Base-by-base conservation (phyloP, 1,140 invertebrate genomes). In the Panulirus ornatus region DNA sequence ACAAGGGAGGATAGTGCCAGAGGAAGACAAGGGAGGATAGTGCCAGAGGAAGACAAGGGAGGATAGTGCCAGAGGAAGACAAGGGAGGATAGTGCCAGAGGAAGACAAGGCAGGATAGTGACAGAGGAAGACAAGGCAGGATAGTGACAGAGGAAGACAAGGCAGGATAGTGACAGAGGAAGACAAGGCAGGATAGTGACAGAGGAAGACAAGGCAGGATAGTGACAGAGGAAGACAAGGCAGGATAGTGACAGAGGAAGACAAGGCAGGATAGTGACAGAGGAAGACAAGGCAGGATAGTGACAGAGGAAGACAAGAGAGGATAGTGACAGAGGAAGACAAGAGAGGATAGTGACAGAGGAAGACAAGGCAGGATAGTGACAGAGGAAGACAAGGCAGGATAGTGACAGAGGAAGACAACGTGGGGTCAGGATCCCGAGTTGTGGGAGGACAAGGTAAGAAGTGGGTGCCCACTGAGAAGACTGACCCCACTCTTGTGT, bases 151-250 rank as follows among this genome's bases (percentile, higher is more conserved):
- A 75, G 34, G 14, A 16, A 3, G 27, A 34, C 5, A 75, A 16
- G 6, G 27, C 22, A 34, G 36, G 27, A 79, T 14, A 44, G 76
- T 42, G 76, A 79, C 14, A 79, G 40, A 79, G 76, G 44, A n/a
- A 44, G 40, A 79, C 14, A 79, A n/a, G 44, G 40, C 1, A 9
- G 34, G 71, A 75, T 16, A 75, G 71, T 30, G n/a, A 79, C 16
- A 47, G 16, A 47, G n/a, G 36, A 27, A 44, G 34, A 34, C n/a
- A 36, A 30, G 38, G 51, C 27, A n/a, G 38, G 30, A 58, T 5
- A 38, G 22, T 16, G 30, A 36, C 9, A 82, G 34, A 30, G 27
- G 11, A 27, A 51, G 30, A 16, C 6, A 58, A 30, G 27, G 27
- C 34, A 30, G 58, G 22, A 34, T 19, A 82, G 47, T 34, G 27